A percentile compares a stretch with the other conserved stretches of the same genome.
Conservation (phyloP, 2,888 invertebrate genomes). For the Junonia oenone region DNA sequence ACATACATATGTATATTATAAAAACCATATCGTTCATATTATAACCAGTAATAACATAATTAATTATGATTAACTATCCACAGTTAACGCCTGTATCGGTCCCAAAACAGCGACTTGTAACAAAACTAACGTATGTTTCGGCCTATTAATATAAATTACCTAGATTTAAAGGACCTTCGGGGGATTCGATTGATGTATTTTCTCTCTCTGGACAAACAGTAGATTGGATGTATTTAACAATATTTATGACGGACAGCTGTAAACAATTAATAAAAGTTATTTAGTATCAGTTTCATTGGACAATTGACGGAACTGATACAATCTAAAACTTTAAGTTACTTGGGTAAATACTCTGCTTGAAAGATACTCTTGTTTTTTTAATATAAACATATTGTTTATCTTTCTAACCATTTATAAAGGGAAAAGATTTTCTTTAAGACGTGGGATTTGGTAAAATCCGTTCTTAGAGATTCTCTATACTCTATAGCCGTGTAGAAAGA, state of each 20-base stretch:
- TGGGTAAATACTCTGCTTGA: too few relatives aligned
- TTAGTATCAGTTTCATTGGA: too few relatives aligned
- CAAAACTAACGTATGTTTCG: slow-evolving; percentile 66
- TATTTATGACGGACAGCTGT: not conserved
- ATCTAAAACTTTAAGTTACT: too few relatives aligned
- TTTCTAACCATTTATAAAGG: too few relatives aligned
- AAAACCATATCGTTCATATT: not conserved
- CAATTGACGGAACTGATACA: too few relatives aligned
- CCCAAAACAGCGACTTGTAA: slow-evolving; percentile 57
- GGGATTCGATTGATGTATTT: slow-evolving; percentile 62
- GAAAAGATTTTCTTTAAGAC: too few relatives aligned
- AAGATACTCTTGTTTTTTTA: too few relatives aligned
- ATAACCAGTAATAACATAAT: slow-evolving; percentile 28
- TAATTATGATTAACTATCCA: slow-evolving; percentile 55
- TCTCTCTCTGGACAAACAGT: slow-evolving; percentile 33
- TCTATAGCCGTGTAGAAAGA: too few relatives aligned
- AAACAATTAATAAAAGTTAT: not conserved
- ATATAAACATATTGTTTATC: too few relatives aligned
- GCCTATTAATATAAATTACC: slow-evolving; percentile 75
- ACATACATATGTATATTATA: too few relatives aligned
- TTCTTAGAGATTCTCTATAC: too few relatives aligned
- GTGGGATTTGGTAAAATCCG: too few relatives aligned
- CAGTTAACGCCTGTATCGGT: slow-evolving; percentile 56
- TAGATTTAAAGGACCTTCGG: slow-evolving; percentile 68
- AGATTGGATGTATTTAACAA: not conserved